Evolutionary conservation across 2,113 vertebrate genomes (phyloP), one percentile per base, ranked within the genome.

Genomic region (Uria aalge): DNA sequence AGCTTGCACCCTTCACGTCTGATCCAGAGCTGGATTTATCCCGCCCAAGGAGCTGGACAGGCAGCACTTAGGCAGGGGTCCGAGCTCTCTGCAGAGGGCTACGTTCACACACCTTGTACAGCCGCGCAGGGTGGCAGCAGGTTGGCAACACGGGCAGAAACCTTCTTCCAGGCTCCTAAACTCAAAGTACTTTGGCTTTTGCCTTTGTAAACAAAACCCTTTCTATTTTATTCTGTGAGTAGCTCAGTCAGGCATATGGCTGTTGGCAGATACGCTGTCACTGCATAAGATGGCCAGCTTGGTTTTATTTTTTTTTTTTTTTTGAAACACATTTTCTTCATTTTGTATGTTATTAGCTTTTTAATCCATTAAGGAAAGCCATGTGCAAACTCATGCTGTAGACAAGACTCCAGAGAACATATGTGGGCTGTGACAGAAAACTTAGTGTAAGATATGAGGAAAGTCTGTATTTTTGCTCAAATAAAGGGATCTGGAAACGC

Each of bases 101-200:
- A 30, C 2, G 8, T 3, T 11, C 79, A 76, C 0, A 0, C 17
- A 59, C 27, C 64, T 60, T 40, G 30, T 1, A 1, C 32, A 38
- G 75, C 36, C 12, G 3, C 0, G 1, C 5, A 2, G 38, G 19
- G 11, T 6, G 1, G 19, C 53, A 41, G 41, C 5, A 3, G 56
- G 12, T 34, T 75, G 34, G 40, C 76, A 92, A 40, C 15, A 6
- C 2, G 38, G 66, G 27, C 34, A 85, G 21, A 89, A 87, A n/a
- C 14, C 43, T 92, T 71, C 11, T 78, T 36, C 52, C 82, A 53
- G 60, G 24, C 52, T 78, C 56, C 77, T 75, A 68, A 48, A 72
- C 57, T 69, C 74, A 50, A 45, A 68, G 19, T n/a, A 74, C 55
- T 86, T 83, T 40, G 66, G 36, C 5, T 88, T 76, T 63, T 43